Evolutionary conservation across 2,797 vertebrate genomes (phyloP).

Genomic region (Bradypodion ventrale): DNA sequence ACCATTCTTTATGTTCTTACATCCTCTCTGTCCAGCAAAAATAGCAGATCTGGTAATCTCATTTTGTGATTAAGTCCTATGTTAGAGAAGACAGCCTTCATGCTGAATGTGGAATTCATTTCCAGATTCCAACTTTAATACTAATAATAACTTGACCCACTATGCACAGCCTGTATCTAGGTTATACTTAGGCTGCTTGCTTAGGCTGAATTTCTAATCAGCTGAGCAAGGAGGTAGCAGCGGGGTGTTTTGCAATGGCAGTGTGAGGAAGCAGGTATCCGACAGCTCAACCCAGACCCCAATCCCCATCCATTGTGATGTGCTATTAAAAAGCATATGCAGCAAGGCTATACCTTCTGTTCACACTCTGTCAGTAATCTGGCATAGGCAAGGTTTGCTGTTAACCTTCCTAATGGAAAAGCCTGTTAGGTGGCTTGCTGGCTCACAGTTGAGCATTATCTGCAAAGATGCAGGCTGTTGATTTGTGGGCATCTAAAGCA

Average conservation of each 20-base stretch:
- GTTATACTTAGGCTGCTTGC: background rate
- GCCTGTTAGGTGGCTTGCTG: conserved; percentile 48
- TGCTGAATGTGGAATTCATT: background rate
- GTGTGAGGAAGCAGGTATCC: conserved; percentile 54
- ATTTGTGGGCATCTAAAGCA: conserved; percentile 59
- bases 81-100: background rate
- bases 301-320: conserved; percentile 28
- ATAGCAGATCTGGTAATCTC: background rate
- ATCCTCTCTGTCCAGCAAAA: background rate
- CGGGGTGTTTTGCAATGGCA: conserved; percentile 20
- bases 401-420: conserved; percentile 60
- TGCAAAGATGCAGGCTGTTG: conserved; percentile 58
- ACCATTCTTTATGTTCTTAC: background rate
- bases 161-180: background rate
- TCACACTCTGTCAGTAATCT: conserved; percentile 53
- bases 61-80: background rate
- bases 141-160: too few species aligned
- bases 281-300: conserved; percentile 24
- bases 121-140: background rate
- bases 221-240: background rate
- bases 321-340: conserved; percentile 65
- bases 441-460: conserved; percentile 56
- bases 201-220: conserved; percentile 19
- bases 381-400: conserved; percentile 55
- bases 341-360: conserved; percentile 54